Conservation (phyloP, 2,888 invertebrate species). For the Parapristionchus giblindavisi region DNA sequence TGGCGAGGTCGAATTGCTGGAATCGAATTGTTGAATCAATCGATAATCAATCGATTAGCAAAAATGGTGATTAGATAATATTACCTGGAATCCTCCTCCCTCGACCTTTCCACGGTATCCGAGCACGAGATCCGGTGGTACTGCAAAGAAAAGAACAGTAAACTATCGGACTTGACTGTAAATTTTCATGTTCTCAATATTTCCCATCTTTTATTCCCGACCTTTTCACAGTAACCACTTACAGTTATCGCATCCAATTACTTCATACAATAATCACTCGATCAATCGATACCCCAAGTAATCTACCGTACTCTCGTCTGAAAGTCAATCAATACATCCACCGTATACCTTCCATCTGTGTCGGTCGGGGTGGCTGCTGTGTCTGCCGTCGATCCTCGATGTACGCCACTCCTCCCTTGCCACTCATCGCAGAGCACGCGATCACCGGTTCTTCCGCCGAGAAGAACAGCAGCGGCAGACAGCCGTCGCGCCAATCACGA, state of each 20-base stretch:
- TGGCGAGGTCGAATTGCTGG: conserved; percentile 21
- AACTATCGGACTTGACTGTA: not conserved
- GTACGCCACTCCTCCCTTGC: conserved; percentile 16
- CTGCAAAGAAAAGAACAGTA: not conserved
- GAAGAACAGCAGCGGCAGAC: conserved; percentile 33
- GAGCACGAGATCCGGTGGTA: conserved; percentile 21
- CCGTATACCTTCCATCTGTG: not conserved
- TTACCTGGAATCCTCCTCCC: conserved; percentile 33
- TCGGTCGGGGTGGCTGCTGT: not conserved
- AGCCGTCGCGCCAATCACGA: conserved; percentile 27
- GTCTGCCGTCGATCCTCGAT: conserved; percentile 19
- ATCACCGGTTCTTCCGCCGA: conserved; percentile 29
- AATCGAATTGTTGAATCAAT: conserved; percentile 13
- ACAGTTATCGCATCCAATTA: not conserved
- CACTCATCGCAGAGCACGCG: conserved; percentile 4
- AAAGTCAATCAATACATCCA: not conserved
- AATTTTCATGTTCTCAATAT: not conserved
- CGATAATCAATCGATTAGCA: not conserved
- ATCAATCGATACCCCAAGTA: not conserved
- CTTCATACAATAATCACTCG: not conserved
- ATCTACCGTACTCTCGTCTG: not conserved
- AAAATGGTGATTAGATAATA: too few species aligned
- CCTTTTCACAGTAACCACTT: not conserved
- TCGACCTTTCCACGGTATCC: conserved; percentile 9
- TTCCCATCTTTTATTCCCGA: not conserved